phyloP scores from a whole-genome alignment of 2,113 vertebrate genomes.

The Mionectes macconnelli region DNA sequence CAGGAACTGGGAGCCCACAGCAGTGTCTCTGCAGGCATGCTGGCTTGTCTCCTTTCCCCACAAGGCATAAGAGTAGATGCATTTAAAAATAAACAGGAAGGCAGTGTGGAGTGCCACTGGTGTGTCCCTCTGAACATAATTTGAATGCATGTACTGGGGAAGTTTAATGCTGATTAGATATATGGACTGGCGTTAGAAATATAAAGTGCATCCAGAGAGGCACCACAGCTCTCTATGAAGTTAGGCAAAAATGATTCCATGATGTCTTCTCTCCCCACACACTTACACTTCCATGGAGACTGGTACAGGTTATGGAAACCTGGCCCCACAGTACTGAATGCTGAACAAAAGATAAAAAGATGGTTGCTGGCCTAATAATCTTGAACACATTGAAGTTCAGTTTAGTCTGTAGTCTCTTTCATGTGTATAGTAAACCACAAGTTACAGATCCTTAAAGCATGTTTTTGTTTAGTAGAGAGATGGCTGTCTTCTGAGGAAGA shows the following conservation, averaged over 20 bases:
- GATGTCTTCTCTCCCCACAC: neutral
- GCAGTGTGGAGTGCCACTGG: neutral
- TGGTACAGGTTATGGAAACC: neutral
- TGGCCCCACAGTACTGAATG: no score
- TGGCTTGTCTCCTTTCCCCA: neutral
- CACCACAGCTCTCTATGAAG: neutral
- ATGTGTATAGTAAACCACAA: neutral
- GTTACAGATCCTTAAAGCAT: neutral
- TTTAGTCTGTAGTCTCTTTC: neutral
- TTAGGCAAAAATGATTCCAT: neutral
- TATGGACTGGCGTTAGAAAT: neutral
- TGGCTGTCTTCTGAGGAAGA: neutral
- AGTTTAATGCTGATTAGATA: neutral
- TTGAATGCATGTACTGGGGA: neutral
- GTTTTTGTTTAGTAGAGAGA: neutral
- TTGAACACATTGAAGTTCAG: neutral
- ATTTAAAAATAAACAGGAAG: slow-evolving; percentile 13
- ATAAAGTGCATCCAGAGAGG: neutral
- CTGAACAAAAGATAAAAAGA: neutral
- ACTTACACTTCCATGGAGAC: neutral
- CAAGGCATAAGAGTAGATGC: neutral
- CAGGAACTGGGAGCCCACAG: neutral
- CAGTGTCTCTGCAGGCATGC: neutral
- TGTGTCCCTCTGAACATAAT: neutral
- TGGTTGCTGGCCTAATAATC: neutral